Conservation (phyloP, 2,888 invertebrate species). For the Cybosia mesomella region DNA sequence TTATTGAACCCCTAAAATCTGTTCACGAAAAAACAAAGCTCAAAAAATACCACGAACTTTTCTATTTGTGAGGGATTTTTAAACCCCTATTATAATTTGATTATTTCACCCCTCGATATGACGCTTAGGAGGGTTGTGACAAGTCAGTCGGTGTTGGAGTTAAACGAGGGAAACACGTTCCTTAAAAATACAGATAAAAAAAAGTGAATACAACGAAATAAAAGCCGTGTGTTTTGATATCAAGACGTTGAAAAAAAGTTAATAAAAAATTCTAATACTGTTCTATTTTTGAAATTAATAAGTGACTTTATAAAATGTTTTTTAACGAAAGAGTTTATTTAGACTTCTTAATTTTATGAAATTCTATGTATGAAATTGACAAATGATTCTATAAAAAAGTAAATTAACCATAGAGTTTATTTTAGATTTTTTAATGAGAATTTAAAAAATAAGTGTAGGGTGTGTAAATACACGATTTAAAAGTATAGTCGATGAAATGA, state of each 20-base stretch:
- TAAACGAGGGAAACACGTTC: constrained; percentile 4
- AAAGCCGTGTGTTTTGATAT: not conserved
- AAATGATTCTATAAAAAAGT: not conserved
- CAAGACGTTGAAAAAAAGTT: not conserved
- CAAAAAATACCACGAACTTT: not conserved
- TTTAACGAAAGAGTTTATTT: not conserved
- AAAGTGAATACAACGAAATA: constrained; percentile 4
- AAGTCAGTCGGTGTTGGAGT: constrained; percentile 1
- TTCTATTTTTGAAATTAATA: constrained; percentile 1
- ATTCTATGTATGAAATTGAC: not conserved
- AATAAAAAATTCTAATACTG: not conserved
- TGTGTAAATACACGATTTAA: not conserved
- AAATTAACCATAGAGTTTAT: too few relatives aligned
- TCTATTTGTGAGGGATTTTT: constrained; percentile 15
- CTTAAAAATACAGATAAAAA: not conserved
- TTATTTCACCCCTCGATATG: constrained; percentile 20
- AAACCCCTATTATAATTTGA: constrained; percentile 21
- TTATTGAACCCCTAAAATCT: constrained; percentile 1
- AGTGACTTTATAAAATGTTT: not conserved
- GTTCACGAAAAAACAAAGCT: not conserved
- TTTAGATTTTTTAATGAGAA: too few relatives aligned
- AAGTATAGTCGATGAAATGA: too few relatives aligned
- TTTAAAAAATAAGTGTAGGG: not conserved
- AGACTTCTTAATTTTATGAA: too few relatives aligned
- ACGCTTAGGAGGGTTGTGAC: constrained; percentile 7